phyloP scores from a whole-genome alignment of 2,888 invertebrate species.

The Dendrolimus pini region DNA sequence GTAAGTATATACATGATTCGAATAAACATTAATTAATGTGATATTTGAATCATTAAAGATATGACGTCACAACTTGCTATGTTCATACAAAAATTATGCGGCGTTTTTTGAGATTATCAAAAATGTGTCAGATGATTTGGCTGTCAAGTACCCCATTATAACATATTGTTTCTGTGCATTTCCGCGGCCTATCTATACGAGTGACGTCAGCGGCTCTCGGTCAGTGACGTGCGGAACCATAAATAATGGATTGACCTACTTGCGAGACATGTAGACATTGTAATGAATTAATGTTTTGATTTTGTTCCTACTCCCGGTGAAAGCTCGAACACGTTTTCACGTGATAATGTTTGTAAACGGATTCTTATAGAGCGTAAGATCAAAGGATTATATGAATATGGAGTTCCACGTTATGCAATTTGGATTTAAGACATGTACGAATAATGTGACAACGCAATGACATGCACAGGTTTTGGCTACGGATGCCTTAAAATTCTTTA shows the following conservation, averaged over 20 bases:
- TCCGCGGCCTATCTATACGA: not conserved
- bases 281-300: not conserved
- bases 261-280: not conserved
- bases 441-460: too few relatives aligned
- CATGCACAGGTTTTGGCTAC: too few relatives aligned
- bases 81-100: too few relatives aligned
- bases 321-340: not conserved
- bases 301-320: conserved; percentile 8
- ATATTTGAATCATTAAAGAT: not conserved
- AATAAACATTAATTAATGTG: not conserved
- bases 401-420: too few relatives aligned
- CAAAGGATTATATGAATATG: too few relatives aligned
- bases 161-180: not conserved
- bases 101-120: not conserved
- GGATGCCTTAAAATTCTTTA: too few relatives aligned
- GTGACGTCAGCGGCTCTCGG: not conserved
- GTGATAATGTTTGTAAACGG: not conserved
- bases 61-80: too few relatives aligned
- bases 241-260: not conserved
- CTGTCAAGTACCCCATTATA: too few relatives aligned
- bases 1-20: too few relatives aligned
- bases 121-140: too few relatives aligned
- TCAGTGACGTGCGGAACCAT: not conserved
- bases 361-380: too few relatives aligned
- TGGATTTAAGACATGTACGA: too few relatives aligned